These are phyloP conservation scores for Leptodactylus fallax DNA, from an alignment of 2,797 vertebrate species.

Conservation along the genomic window DNA sequence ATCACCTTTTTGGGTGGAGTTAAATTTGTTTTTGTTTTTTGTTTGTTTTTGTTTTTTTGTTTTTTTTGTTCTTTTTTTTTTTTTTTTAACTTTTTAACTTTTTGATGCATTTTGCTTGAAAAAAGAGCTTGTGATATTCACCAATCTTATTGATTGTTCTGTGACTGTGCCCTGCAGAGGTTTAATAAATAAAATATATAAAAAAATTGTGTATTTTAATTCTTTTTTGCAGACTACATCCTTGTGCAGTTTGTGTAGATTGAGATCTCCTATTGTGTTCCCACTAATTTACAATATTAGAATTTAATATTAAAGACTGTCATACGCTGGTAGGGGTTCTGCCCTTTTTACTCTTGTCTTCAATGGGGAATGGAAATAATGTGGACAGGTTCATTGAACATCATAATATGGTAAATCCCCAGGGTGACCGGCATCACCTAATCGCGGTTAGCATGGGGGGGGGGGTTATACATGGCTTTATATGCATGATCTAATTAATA, in stretches of 20 bases:
- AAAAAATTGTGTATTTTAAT: conserved; percentile 14
- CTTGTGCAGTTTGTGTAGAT: no score
- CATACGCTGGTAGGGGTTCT: no score
- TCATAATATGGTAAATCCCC: no score
- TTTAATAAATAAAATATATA: conserved; percentile 82
- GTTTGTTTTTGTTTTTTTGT: conserved; percentile 60
- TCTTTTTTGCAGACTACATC: no score
- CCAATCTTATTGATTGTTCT: conserved; percentile 87
- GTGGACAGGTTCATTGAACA: no score
- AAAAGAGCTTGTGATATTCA: conserved; percentile 88
- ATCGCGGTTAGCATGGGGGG: no score
- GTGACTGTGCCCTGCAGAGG: conserved; percentile 84
- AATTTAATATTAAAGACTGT: no score
- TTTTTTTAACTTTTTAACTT: conserved; percentile 81
- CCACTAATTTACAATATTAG: background rate
- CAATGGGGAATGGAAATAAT: no score
- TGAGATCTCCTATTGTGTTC: background rate
- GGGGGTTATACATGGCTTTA: no score
- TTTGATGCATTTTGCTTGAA: conserved; percentile 83
- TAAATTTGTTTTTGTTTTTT: conserved; percentile 73
- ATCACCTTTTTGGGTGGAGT: conserved; percentile 88
- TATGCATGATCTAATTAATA: no score
- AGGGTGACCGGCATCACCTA: no score
- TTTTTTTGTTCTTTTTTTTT: conserved; percentile 69
- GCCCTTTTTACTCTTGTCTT: no score